These are phyloP conservation scores for Theretra japonica DNA, from an alignment of 2,888 invertebrate genomes.

Conservation along the genomic window DNA sequence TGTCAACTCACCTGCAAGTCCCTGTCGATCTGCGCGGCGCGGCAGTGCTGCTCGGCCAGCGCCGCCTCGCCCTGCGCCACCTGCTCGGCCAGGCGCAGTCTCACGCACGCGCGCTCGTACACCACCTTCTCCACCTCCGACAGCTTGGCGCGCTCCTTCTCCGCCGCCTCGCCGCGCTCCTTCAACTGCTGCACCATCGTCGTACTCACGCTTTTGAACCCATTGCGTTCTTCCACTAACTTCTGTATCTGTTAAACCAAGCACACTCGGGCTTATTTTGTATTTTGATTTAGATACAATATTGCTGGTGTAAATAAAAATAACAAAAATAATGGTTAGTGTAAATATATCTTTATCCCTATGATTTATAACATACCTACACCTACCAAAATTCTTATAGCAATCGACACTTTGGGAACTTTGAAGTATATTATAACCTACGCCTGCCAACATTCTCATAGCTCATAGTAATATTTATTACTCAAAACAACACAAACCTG, in stretches of 20 bases:
- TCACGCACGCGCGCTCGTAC: conserved; percentile 55
- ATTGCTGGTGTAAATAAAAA: not conserved
- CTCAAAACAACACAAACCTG: conserved; percentile 51
- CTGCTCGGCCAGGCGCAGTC: conserved; percentile 58
- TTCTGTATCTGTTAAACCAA: conserved; percentile 64
- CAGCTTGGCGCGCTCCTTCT: conserved; percentile 50
- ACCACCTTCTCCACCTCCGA: conserved; percentile 56
- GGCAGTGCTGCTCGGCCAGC: conserved; percentile 62
- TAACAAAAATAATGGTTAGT: too few species aligned
- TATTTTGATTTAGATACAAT: not conserved
- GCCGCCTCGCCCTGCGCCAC: conserved; percentile 52
- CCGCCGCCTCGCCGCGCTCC: conserved; percentile 47
- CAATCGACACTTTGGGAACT: too few species aligned
- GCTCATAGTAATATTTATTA: not conserved
- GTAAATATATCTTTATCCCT: too few species aligned
- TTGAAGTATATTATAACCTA: too few species aligned
- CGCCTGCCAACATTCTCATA: too few species aligned
- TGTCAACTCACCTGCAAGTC: conserved; percentile 60
- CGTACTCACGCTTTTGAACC: conserved; percentile 51
- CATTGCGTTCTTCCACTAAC: conserved; percentile 61
- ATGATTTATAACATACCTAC: too few species aligned
- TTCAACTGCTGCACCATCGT: conserved; percentile 50
- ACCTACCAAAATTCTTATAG: too few species aligned
- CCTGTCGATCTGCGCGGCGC: conserved; percentile 61
- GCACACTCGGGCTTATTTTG: too few species aligned